Conservation (phyloP, 2,888 invertebrate genomes). For the Ichneumoninae sp. region DNA sequence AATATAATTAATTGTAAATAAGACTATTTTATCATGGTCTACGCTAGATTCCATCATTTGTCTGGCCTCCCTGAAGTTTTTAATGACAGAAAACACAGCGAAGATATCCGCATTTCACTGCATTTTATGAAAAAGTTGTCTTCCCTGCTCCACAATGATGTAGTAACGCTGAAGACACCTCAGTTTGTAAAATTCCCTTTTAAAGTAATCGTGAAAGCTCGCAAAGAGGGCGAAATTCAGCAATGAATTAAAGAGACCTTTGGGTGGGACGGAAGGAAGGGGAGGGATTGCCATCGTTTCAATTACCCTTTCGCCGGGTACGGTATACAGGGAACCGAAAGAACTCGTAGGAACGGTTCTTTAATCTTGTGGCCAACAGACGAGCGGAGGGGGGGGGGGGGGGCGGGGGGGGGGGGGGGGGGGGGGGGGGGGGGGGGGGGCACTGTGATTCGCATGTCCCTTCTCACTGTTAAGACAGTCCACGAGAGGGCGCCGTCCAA, state of each 20-base stretch:
- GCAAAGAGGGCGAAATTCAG: slow-evolving; percentile 9
- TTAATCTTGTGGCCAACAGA: slow-evolving; percentile 38
- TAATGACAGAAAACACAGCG: neutral
- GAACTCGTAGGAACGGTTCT: slow-evolving; percentile 48
- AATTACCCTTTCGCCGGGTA: slow-evolving; percentile 13
- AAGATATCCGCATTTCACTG: neutral
- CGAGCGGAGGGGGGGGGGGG: no score
- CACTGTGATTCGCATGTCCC: neutral
- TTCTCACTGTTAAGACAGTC: slow-evolving; percentile 39
- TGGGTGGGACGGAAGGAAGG: neutral
- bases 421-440: no score
- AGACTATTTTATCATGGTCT: neutral
- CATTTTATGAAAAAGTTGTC: neutral
- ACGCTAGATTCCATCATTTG: neutral
- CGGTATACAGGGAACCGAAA: slow-evolving; percentile 18
- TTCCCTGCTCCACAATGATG: neutral
- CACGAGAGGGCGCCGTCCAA: neutral
- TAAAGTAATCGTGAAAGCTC: slow-evolving; percentile 9
- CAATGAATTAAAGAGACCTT: slow-evolving; percentile 36
- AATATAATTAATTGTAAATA: neutral
- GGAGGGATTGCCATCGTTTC: slow-evolving; percentile 35
- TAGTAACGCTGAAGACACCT: neutral
- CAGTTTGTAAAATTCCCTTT: neutral
- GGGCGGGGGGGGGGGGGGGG: no score
- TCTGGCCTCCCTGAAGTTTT: neutral